Conservation (phyloP, 2,797 vertebrate species). For the Hydrophis major region DNA sequence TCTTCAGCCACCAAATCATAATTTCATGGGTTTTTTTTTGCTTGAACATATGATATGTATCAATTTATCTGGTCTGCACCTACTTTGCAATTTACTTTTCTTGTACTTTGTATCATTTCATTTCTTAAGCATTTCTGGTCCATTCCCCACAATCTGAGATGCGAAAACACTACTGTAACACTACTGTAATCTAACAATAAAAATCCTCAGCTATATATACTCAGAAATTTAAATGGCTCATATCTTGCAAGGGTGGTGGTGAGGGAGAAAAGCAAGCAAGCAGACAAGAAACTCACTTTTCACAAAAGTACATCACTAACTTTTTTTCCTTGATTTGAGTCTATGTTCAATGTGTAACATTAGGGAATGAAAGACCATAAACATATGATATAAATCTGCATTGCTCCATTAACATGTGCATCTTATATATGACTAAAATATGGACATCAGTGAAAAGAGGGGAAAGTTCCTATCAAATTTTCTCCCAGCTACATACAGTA, state of each 20-base stretch:
- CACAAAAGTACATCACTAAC: not conserved
- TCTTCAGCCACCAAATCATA: not conserved
- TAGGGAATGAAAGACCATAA: not conserved
- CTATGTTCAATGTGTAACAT: not conserved
- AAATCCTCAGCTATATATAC: not conserved
- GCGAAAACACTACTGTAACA: not conserved
- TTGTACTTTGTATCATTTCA: not conserved
- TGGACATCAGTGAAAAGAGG: not conserved
- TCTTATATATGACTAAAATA: not conserved
- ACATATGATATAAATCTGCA: not conserved
- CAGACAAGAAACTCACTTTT: not conserved
- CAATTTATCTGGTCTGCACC: not conserved
- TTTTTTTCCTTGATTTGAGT: not conserved
- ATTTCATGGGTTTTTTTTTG: not conserved
- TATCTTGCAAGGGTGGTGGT: not conserved
- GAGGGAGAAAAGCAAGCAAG: not conserved
- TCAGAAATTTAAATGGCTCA: not conserved
- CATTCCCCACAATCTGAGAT: not conserved
- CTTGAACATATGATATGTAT: not conserved
- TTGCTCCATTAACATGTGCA: not conserved
- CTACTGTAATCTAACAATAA: not conserved
- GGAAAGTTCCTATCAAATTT: not conserved
- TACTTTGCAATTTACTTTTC: not conserved
- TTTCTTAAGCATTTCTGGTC: not conserved
- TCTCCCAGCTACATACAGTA: not conserved